Percentiles rank a stretch among this genome's conserved stretches.
Evolutionary conservation across 2,888 invertebrate genomes (phyloP).

Genomic region (Theristus sp.): DNA sequence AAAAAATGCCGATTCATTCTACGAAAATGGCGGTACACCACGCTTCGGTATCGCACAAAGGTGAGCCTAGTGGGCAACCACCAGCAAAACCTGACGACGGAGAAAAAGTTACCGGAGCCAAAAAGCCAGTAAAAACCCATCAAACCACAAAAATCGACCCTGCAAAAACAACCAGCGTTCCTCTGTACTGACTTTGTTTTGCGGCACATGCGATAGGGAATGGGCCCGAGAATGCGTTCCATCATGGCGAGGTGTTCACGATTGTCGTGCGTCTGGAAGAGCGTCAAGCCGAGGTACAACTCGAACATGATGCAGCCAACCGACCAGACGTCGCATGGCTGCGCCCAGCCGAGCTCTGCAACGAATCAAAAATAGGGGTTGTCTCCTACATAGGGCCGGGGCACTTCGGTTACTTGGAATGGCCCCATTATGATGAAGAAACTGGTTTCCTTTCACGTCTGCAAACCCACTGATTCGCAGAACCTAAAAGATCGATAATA

Average conservation of each 20-base stretch:
- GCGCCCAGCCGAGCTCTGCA: constrained; percentile 93
- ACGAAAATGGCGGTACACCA: too few relatives aligned
- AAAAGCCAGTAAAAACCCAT: neutral
- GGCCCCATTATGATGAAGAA: too few relatives aligned
- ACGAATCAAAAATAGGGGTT: constrained; percentile 13
- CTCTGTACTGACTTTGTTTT: constrained; percentile 46
- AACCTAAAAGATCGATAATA: too few relatives aligned
- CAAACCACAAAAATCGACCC: neutral
- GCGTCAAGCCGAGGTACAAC: constrained; percentile 84
- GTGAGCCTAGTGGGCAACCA: too few relatives aligned
- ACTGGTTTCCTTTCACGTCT: too few relatives aligned
- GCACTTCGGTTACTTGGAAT: too few relatives aligned
- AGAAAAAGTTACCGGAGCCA: neutral
- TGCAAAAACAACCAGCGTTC: constrained; percentile 1
- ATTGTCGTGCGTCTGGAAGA: constrained; percentile 98
- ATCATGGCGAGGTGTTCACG: constrained; percentile 99
- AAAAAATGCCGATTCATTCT: too few relatives aligned
- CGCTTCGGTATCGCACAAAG: too few relatives aligned
- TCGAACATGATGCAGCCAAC: constrained; percentile 98
- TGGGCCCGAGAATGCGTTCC: constrained; percentile 89
- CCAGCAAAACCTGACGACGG: neutral
- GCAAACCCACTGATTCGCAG: too few relatives aligned
- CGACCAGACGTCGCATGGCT: constrained; percentile 99
- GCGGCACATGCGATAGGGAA: constrained; percentile 59
- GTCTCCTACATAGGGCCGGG: too few relatives aligned